Percentiles rank a stretch among this genome's conserved stretches.
These are phyloP conservation scores for Oxygymnocypris stewartii DNA, from an alignment of 2,113 vertebrate genomes.

Conservation along the genomic window DNA sequence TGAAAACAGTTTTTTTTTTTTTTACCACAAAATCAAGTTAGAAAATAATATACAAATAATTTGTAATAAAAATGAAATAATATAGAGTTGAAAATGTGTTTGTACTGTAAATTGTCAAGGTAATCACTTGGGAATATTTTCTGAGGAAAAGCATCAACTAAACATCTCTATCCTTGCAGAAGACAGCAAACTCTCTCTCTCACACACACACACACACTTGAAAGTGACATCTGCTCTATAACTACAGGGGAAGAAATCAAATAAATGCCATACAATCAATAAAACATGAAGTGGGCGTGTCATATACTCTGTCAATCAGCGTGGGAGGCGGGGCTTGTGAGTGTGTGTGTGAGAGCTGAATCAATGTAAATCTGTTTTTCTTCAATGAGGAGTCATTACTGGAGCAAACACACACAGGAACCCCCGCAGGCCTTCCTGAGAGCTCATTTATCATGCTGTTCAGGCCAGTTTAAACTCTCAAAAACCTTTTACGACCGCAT, in stretches of 20 bases:
- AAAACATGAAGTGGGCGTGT: background rate
- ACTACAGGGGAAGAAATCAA: background rate
- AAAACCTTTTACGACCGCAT: background rate
- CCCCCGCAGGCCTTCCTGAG: background rate
- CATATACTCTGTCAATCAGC: background rate
- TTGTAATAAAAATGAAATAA: too few species aligned
- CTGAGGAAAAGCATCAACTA: background rate
- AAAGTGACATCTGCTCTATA: background rate
- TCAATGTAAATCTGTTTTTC: background rate
- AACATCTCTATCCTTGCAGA: background rate
- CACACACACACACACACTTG: background rate
- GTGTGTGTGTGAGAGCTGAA: background rate
- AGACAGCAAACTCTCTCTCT: background rate
- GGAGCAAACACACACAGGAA: background rate
- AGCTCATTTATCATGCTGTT: conserved; percentile 23
- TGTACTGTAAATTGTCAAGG: background rate
- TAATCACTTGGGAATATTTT: background rate
- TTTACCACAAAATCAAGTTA: too few species aligned
- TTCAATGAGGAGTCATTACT: background rate
- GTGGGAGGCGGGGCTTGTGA: background rate
- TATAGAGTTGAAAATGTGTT: too few species aligned
- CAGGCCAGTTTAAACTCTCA: background rate
- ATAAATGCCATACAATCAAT: background rate
- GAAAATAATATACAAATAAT: too few species aligned
- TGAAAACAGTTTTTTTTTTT: too few species aligned